Evolutionary conservation across 2,888 invertebrate genomes (phyloP), one percentile per base, ranked within the genome.

Genomic region (Vannuccia rotundouncinata): DNA sequence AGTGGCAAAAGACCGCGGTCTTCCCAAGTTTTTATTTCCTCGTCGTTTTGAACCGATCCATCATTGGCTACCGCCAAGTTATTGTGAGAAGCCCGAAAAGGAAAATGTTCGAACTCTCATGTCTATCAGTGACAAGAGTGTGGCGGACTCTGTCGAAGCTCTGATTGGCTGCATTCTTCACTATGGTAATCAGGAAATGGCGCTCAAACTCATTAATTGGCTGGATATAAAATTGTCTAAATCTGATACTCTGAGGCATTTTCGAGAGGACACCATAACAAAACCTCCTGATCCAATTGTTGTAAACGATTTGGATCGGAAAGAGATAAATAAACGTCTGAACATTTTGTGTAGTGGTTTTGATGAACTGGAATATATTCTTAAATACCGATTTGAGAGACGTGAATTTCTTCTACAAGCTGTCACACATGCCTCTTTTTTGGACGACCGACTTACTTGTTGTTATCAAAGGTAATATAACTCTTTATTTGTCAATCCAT

Each of bases 41-140:
- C 59, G 59, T 13, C 59, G 28, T 59, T 99, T 99, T 89, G 98
- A 99, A 85, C 99, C 99, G 0, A 95, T 95, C 86, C 98, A 98
- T 88, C 98, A 98, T 89, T 99, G 99, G 99, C 88, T 99, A 29
- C 98, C 99, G 0, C 99, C 99, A 0, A 95, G 97, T 85, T 99
- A 95, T 87, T 91, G 90, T 73, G 90, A 92, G 10, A 29, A 60
- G 27, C 25, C 1, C 29, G 17, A 5, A 28, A 22, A 17, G 25
- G 45, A 28, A 59, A 74, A 1, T 66, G n/a, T 59, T 1, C 28
- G 29, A 78, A 60, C 60, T 25, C 1, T 1, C 17, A 30, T 31
- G 1, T 31, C 60, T 13, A 78, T 78, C 2, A 27, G 97, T 2
- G 97, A 98, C 86, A 97, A 97, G 88, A 96, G 95, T 82, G 93